A percentile compares a stretch with the other conserved stretches of the same genome.
Conservation (phyloP, 1,140 invertebrate genomes). For the silkworm (Bombyx mori) region DNA sequence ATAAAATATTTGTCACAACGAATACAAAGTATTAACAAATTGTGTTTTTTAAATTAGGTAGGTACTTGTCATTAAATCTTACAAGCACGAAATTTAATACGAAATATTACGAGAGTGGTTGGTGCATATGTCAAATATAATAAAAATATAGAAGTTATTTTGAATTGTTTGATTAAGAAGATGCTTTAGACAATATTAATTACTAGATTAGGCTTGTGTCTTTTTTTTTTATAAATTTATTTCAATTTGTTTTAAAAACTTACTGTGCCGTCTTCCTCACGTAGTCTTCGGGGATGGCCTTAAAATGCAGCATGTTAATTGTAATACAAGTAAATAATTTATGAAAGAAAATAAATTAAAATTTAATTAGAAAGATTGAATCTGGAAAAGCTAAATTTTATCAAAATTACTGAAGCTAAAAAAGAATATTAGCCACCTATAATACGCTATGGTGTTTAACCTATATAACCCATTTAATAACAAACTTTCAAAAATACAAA, state of each 20-base stretch:
- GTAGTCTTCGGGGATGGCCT: conserved; percentile 51
- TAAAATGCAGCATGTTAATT: conserved; percentile 56
- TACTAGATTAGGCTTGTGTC: neutral
- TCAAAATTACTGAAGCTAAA: conserved; percentile 61
- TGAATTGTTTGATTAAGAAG: no score
- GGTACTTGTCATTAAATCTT: no score
- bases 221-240: neutral
- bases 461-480: conserved; percentile 66
- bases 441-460: conserved; percentile 47
- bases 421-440: conserved; percentile 58
- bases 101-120: no score
- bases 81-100: no score
- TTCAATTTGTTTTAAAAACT: conserved; percentile 23
- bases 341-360: conserved; percentile 18
- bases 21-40: no score
- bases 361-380: conserved; percentile 14
- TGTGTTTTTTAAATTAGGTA: no score
- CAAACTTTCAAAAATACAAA: conserved; percentile 24
- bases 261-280: conserved; percentile 46
- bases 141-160: no score
- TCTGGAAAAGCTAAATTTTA: conserved; percentile 35
- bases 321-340: conserved; percentile 26
- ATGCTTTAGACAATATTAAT: no score
- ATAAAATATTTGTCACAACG: no score
- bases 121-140: no score